Conservation (phyloP, 2,113 vertebrate species). For the Muscicapa adusta region DNA sequence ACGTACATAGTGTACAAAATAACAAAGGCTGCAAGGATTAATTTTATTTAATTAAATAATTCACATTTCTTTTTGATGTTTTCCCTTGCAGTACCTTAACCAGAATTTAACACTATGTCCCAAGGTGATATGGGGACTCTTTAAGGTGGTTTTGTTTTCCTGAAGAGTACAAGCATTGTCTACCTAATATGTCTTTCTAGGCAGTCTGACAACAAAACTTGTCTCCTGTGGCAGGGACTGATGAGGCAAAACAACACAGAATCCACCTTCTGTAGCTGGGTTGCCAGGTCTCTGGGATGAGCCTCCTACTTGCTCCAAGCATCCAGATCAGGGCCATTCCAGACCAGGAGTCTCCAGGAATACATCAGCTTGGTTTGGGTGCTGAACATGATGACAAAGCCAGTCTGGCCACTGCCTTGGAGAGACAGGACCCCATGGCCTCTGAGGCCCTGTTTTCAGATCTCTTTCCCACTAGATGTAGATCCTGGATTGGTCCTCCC, state of each 20-base stretch:
- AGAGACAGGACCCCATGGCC: neutral
- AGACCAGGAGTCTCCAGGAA: neutral
- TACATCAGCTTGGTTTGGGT: neutral
- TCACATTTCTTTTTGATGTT: neutral
- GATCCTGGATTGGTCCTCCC: neutral
- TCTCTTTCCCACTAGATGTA: neutral
- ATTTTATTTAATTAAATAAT: neutral
- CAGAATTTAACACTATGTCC: neutral
- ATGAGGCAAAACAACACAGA: fast-evolving
- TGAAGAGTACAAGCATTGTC: neutral
- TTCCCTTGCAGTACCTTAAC: neutral
- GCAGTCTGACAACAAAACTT: neutral
- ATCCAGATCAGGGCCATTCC: neutral
- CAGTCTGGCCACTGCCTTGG: fast-evolving
- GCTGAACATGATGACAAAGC: neutral
- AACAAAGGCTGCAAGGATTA: neutral
- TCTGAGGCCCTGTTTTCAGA: neutral
- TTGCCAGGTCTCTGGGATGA: fast-evolving
- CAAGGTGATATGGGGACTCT: neutral
- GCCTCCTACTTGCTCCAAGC: neutral
- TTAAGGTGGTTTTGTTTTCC: neutral
- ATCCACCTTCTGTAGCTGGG: neutral
- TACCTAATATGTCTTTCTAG: neutral
- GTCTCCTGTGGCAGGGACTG: neutral
- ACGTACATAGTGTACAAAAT: neutral